These are phyloP conservation scores for Enteromius anoplus DNA, from an alignment of 2,797 vertebrate genomes.

Conservation along the genomic window DNA sequence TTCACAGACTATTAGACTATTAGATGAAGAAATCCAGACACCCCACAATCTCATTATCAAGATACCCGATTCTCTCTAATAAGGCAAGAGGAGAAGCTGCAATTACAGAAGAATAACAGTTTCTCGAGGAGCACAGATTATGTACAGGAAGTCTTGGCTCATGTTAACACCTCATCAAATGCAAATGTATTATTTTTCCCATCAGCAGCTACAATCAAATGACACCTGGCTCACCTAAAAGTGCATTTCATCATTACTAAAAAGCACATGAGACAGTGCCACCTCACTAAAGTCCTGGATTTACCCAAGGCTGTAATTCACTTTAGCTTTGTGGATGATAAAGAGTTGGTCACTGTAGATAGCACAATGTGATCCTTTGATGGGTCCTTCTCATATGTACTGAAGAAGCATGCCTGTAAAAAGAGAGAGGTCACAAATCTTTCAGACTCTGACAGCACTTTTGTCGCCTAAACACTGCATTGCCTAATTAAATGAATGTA, in stretches of 20 bases:
- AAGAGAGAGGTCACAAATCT: conserved; percentile 38
- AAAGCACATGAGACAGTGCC: conserved; percentile 6
- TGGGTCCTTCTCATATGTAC: conserved; percentile 74
- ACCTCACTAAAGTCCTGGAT: conserved; percentile 23
- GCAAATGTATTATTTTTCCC: conserved; percentile 20
- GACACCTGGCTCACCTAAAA: neutral
- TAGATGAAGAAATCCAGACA: conserved; percentile 69
- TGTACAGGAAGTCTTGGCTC: conserved; percentile 73
- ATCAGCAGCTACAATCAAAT: conserved; percentile 12
- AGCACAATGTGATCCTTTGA: conserved; percentile 19
- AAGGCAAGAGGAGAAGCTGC: conserved; percentile 79
- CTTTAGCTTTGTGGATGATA: conserved; percentile 60
- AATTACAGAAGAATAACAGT: conserved; percentile 71
- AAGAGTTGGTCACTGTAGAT: conserved; percentile 58
- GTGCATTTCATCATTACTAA: neutral
- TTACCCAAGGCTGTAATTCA: conserved; percentile 69
- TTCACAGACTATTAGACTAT: neutral
- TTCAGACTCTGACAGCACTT: conserved; percentile 34
- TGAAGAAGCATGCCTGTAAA: conserved; percentile 90
- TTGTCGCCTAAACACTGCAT: conserved; percentile 51
- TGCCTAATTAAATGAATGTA: conserved; percentile 69
- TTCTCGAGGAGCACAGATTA: conserved; percentile 67
- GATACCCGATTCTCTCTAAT: conserved; percentile 76
- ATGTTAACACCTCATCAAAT: conserved; percentile 38
- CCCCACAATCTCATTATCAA: conserved; percentile 68